Evolutionary conservation across 2,113 vertebrate species (phyloP), one percentile per base, ranked within the genome.

Genomic region (Pollachius pollachius): DNA sequence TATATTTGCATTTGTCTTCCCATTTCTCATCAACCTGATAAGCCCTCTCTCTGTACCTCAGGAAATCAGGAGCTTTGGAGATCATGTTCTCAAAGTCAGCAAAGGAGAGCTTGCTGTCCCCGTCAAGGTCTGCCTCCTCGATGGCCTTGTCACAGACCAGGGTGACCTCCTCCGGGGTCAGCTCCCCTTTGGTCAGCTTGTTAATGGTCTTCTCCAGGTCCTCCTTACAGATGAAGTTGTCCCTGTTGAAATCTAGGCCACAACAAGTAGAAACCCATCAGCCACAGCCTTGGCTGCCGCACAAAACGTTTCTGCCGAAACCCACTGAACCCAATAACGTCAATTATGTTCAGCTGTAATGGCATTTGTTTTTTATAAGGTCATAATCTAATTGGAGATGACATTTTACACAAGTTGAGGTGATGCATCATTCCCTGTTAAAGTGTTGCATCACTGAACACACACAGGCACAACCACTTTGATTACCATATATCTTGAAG

Each of bases 21-120:
- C 15, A 57, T 4, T 4, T 34, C 30, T 34, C 30, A 34, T 34
- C 30, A 34, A 5, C 30, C 30, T 4, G 6, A 34, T 6, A 34
- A 34, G 27, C 16, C 4, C n/a, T 21, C 1, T 2, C n/a, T 21
- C 1, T 2, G n/a, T 79, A 97, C 97, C 97, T 99, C 89, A 99
- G 92, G 73, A 99, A 99, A 79, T 99, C 96, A 0, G 97, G 96
- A 68, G 97, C 96, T 90, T 96, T 98, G 58, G 96, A 94, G 65
- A 98, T 97, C 97, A 99, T 98, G 88, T 99, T 97, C 86, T 99
- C 96, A 62, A 99, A 99, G 82, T 99, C 96, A 0, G 95, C 77
- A 60, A 94, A 97, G 25, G 95, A 95, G 5, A 99, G 90, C 74
- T 98, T 98, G 71, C 82, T 93, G 7, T 98, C 97, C 0, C 94